Conservation (phyloP, 2,888 invertebrate species). For the Allacma fusca region DNA sequence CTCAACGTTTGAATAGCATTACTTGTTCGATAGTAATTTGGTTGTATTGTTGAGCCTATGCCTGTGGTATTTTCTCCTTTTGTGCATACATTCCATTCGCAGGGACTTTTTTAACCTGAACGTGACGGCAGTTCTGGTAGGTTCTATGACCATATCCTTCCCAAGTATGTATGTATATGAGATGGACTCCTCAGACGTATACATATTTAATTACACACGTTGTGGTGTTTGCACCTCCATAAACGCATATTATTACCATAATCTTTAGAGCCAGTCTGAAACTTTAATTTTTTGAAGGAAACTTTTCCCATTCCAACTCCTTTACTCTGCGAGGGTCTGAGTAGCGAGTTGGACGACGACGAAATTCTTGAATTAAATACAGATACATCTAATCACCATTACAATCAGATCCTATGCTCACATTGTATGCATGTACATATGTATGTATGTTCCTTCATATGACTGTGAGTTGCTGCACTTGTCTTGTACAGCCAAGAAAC, state of each 20-base stretch:
- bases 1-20: constrained; percentile 2
- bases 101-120: not conserved
- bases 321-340: not conserved
- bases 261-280: constrained; percentile 6
- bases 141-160: not conserved
- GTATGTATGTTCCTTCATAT: not conserved
- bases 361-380: constrained; percentile 1
- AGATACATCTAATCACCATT: not conserved
- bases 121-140: not conserved
- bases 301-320: not conserved
- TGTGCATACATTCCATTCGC: not conserved
- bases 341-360: no score
- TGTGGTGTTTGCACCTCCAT: constrained; percentile 24
- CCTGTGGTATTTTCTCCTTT: not conserved
- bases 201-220: constrained; percentile 24
- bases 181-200: not conserved
- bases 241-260: constrained; percentile 7
- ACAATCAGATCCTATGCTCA: not conserved
- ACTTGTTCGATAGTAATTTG: constrained; percentile 1
- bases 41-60: not conserved
- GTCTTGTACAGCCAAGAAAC: not conserved
- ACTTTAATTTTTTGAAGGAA: constrained; percentile 6
- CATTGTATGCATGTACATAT: not conserved
- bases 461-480: not conserved
- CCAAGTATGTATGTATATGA: not conserved